A percentile compares a stretch with the other conserved stretches of the same genome.
Evolutionary conservation across 2,888 invertebrate genomes (phyloP).

Genomic region (Brachycybe producta): DNA sequence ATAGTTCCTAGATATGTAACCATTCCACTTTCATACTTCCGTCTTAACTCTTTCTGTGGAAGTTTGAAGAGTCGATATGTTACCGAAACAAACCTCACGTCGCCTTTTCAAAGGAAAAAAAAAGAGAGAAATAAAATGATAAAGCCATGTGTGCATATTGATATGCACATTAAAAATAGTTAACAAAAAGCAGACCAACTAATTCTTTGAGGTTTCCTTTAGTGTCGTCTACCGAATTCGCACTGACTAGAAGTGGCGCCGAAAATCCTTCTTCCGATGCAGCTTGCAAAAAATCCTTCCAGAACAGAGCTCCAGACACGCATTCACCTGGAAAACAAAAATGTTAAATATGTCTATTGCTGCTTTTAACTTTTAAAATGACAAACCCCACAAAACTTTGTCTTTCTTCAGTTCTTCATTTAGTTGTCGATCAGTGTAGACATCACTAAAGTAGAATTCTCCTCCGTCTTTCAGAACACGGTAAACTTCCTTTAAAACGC

Average conservation of each 20-base stretch:
- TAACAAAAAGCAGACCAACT: no score
- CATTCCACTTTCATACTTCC: no score
- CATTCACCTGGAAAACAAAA: background rate
- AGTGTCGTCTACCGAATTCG: background rate
- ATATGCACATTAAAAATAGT: no score
- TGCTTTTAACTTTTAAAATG: no score
- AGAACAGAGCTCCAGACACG: background rate
- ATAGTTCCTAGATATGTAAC: background rate
- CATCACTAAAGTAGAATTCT: conserved; percentile 1
- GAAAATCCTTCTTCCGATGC: background rate
- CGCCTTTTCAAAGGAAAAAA: background rate
- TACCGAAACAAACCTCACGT: background rate
- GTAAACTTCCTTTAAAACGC: background rate
- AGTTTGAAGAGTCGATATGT: background rate
- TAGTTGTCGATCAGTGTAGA: conserved; percentile 1
- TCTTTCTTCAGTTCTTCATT: background rate
- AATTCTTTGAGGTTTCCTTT: background rate
- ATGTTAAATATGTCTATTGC: background rate
- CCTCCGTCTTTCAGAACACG: background rate
- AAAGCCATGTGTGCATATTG: background rate
- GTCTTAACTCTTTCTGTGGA: background rate
- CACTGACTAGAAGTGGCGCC: background rate
- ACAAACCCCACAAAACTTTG: background rate
- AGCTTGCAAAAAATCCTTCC: conserved; percentile 4
- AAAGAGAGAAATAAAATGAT: background rate